phyloP scores from a whole-genome alignment of 2,113 vertebrate species.

The Oenanthe oenanthe region DNA sequence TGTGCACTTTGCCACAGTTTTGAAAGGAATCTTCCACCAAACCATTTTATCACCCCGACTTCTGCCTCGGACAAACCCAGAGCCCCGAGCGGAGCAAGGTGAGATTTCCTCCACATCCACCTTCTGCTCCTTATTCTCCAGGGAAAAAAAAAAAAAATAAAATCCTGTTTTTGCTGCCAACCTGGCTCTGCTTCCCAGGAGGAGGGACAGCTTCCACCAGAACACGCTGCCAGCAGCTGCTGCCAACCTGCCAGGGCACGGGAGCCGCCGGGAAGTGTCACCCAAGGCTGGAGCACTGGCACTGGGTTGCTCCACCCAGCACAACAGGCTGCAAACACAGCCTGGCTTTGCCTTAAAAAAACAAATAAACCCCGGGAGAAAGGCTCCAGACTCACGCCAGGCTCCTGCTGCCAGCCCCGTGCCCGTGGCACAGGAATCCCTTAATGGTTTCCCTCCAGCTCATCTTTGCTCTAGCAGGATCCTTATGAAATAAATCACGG shows the following conservation, averaged over 20 bases:
- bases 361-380: not conserved
- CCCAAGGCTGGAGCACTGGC: not conserved
- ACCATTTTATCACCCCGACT: not conserved
- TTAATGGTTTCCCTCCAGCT: not conserved
- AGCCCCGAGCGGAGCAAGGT: not conserved
- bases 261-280: not conserved
- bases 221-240: not conserved
- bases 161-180: not conserved
- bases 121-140: not conserved
- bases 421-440: not conserved
- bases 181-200: not conserved
- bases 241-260: not conserved
- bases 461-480: not conserved
- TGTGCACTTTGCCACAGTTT: not conserved
- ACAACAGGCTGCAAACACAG: not conserved
- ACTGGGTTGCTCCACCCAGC: not conserved
- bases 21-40: not conserved
- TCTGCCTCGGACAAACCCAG: fast-evolving
- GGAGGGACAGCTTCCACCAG: not conserved
- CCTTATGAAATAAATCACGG: not conserved
- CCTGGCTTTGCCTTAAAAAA: not conserved
- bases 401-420: not conserved
- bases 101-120: not conserved
- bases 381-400: fast-evolving
- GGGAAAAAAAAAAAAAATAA: not conserved